Evolutionary conservation across 2,113 vertebrate genomes (phyloP).

Genomic region (Heterotilapia buettikoferi): DNA sequence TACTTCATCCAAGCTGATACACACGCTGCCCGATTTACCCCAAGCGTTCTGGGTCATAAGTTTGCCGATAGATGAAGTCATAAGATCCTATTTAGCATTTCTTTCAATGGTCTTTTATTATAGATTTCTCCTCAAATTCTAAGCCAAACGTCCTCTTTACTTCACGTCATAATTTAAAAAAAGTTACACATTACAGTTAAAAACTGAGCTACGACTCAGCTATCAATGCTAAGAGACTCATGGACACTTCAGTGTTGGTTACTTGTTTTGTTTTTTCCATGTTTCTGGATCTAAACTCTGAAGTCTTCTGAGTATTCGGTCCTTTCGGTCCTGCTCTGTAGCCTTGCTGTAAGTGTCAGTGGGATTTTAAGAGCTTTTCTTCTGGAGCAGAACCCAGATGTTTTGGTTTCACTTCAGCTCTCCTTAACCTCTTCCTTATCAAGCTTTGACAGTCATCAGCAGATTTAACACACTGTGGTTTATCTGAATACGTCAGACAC

Average conservation of each 20-base stretch:
- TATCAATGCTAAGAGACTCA: background rate
- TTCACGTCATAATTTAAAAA: background rate
- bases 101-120: background rate
- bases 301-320: background rate
- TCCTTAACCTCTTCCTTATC: background rate
- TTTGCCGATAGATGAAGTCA: background rate
- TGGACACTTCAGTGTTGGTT: background rate
- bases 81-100: background rate
- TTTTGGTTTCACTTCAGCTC: background rate
- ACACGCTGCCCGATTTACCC: background rate
- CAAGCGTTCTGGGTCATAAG: background rate
- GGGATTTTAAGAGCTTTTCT: background rate
- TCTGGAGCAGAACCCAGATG: background rate
- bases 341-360: background rate
- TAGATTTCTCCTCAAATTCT: background rate
- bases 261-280: rapidly evolving
- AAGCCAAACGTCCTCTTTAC: background rate
- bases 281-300: background rate
- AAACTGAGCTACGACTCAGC: background rate
- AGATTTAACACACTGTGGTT: background rate
- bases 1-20: background rate
- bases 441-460: background rate
- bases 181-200: background rate
- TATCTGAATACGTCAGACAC: background rate
- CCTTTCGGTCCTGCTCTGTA: background rate